phyloP scores from a whole-genome alignment of 1,140 invertebrate species.

The Euura saliciscinereae region DNA sequence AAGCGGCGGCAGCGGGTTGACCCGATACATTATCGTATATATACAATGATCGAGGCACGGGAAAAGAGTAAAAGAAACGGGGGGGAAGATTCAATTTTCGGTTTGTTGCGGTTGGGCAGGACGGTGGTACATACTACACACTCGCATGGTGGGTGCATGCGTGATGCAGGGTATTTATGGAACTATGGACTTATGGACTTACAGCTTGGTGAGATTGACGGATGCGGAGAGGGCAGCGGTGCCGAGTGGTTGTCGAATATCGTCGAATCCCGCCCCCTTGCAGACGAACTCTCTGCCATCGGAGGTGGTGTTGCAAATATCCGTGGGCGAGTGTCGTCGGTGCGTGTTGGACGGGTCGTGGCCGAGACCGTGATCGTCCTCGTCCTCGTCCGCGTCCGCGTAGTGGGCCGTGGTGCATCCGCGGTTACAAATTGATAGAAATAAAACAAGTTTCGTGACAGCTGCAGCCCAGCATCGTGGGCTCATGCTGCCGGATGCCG shows the following conservation, averaged over 20 bases:
- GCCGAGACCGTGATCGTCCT: too few species aligned
- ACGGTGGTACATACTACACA: too few species aligned
- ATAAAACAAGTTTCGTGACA: not conserved
- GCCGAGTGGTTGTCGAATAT: conserved; percentile 31
- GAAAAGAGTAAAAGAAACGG: too few species aligned
- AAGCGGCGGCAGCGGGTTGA: too few species aligned
- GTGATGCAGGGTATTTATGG: too few species aligned
- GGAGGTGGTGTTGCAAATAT: conserved; percentile 38
- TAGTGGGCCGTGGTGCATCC: too few species aligned
- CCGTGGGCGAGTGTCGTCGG: not conserved
- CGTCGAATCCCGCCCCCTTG: conserved; percentile 37
- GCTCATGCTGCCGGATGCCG: conserved; percentile 5
- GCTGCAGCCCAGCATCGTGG: not conserved
- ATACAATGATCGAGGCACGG: too few species aligned
- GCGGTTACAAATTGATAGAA: not conserved
- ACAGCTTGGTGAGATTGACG: conserved; percentile 46
- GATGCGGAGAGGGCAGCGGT: conserved; percentile 25
- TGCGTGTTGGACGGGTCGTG: not conserved
- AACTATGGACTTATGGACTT: conserved; percentile 29
- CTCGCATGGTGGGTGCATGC: too few species aligned
- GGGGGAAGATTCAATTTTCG: too few species aligned
- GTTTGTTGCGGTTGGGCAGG: too few species aligned
- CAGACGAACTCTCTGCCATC: conserved; percentile 44
- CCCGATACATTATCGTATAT: too few species aligned
- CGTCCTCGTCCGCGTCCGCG: too few species aligned